These are phyloP conservation scores for Probosciger aterrimus DNA, from an alignment of 2,113 vertebrate genomes.

Conservation along the genomic window DNA sequence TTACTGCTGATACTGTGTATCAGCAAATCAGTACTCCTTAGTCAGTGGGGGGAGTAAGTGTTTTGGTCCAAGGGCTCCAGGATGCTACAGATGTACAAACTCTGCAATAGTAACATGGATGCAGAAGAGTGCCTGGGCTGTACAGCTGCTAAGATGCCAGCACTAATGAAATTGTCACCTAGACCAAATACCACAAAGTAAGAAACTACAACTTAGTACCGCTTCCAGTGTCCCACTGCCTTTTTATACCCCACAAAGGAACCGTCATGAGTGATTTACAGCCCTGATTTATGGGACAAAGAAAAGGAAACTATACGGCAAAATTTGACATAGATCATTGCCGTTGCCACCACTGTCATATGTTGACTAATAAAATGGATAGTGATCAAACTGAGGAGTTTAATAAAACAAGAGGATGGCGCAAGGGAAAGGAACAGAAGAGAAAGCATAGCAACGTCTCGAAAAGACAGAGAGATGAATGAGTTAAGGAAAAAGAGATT, in stretches of 20 bases:
- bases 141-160: not conserved
- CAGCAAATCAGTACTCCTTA: not conserved
- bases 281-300: not conserved
- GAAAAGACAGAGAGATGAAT: not conserved
- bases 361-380: not conserved
- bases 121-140: not conserved
- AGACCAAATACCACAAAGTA: not conserved
- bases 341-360: not conserved
- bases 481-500: conserved; percentile 21
- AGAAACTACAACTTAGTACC: not conserved
- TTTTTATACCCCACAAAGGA: not conserved
- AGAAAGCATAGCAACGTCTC: not conserved
- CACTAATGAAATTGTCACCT: not conserved
- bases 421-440: not conserved
- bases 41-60: not conserved
- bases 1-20: not conserved
- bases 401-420: not conserved
- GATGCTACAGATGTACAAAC: not conserved
- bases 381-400: not conserved
- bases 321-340: not conserved
- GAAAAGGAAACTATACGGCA: not conserved
- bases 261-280: not conserved
- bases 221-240: not conserved
- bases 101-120: not conserved
- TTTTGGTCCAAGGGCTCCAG: not conserved